phyloP scores from a whole-genome alignment of 2,113 vertebrate genomes.

The Eulemur rufifrons region DNA sequence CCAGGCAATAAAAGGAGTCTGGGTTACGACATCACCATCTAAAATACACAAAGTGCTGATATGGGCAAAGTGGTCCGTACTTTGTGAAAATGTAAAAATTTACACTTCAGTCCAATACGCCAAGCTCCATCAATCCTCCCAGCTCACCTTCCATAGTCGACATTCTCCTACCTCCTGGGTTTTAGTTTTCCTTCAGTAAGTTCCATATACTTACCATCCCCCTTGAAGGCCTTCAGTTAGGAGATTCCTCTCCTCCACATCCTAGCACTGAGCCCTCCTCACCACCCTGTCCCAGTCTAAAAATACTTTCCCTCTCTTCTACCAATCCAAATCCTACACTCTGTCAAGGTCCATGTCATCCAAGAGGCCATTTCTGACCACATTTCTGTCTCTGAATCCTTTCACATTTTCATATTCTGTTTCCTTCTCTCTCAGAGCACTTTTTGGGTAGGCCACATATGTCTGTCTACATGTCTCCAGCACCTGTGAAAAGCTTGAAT shows the following conservation, averaged over 20 bases:
- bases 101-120: background rate
- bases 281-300: background rate
- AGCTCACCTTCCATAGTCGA: background rate
- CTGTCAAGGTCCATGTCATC: background rate
- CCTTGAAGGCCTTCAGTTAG: background rate
- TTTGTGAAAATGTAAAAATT: background rate
- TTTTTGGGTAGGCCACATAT: background rate
- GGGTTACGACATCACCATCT: background rate
- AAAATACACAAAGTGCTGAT: background rate
- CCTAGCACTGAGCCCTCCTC: background rate
- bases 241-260: background rate
- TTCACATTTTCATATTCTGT: background rate
- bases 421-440: background rate
- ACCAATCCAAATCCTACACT: background rate
- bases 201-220: background rate
- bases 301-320: background rate
- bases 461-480: background rate
- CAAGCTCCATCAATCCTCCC: background rate
- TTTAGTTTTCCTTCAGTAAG: background rate
- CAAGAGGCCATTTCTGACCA: background rate
- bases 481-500: background rate
- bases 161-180: background rate
- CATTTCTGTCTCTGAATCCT: background rate
- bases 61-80: background rate
- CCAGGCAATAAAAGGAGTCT: background rate